These are phyloP conservation scores for Diarsia rubi DNA, from an alignment of 2,888 invertebrate genomes.

Conservation along the genomic window DNA sequence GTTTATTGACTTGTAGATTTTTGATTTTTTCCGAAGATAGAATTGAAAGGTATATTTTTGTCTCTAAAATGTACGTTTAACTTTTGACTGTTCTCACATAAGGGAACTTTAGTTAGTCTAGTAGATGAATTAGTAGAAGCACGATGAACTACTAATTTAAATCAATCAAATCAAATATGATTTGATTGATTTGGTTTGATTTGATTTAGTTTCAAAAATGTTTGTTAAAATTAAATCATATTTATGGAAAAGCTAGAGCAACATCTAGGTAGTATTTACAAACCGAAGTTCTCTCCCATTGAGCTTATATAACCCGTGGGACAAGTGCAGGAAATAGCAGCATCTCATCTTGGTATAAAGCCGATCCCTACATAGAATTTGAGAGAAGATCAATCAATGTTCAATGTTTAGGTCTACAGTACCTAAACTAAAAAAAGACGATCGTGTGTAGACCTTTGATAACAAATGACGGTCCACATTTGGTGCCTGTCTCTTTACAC, in stretches of 20 bases:
- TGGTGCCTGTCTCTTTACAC: background rate
- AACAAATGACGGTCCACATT: slow-evolving; percentile 1
- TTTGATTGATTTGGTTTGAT: no score
- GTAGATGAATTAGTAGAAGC: background rate
- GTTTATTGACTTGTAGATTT: slow-evolving; percentile 26
- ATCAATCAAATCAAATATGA: no score
- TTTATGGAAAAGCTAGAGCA: background rate
- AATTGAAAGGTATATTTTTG: background rate
- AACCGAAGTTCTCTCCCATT: background rate
- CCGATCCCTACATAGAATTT: background rate
- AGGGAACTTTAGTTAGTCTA: background rate
- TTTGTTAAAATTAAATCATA: no score
- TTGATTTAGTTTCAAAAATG: no score
- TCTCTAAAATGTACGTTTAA: no score
- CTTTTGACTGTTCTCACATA: background rate
- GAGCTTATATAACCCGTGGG: background rate
- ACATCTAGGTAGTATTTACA: background rate
- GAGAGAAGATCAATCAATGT: background rate
- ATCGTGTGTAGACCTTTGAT: background rate
- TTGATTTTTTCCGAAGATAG: background rate
- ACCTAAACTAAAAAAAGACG: background rate
- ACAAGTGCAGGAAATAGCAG: background rate
- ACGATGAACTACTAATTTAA: background rate
- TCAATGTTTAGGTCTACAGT: background rate
- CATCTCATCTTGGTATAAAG: no score